Evolutionary conservation across 2,888 invertebrate species (phyloP).

Genomic region (Geotrupes spiniger): DNA sequence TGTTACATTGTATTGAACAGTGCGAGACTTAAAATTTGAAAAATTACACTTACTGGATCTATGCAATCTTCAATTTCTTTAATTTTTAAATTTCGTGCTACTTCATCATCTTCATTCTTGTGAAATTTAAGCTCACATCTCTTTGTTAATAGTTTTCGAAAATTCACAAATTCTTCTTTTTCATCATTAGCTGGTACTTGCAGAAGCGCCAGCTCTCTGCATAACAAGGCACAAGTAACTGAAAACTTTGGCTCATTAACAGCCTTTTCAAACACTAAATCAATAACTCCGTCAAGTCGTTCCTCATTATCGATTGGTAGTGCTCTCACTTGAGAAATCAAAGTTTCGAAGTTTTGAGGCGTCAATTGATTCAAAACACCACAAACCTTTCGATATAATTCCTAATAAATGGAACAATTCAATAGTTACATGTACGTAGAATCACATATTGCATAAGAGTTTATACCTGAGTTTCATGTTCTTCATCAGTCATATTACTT

Average conservation of each 20-base stretch:
- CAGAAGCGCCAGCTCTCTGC: conserved; percentile 61
- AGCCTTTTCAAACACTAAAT: conserved; percentile 91
- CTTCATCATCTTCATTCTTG: conserved; percentile 73
- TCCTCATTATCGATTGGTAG: conserved; percentile 77
- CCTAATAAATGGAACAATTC: conserved; percentile 52
- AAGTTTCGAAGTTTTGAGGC: conserved; percentile 86
- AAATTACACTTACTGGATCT: conserved; percentile 52
- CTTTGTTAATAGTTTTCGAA: conserved; percentile 74
- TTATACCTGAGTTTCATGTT: conserved; percentile 50
- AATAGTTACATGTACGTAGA: too few species aligned
- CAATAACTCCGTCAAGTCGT: conserved; percentile 78
- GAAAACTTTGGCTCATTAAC: conserved; percentile 94
- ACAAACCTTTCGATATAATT: conserved; percentile 76
- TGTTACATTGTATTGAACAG: too few species aligned
- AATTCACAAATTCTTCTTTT: conserved; percentile 54
- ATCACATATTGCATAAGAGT: background rate
- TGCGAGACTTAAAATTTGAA: too few species aligned
- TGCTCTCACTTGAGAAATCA: conserved; percentile 73
- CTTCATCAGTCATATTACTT: conserved; percentile 47
- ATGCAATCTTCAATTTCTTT: conserved; percentile 57
- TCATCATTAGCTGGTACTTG: conserved; percentile 24
- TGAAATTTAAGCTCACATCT: conserved; percentile 91
- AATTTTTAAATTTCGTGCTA: conserved; percentile 50
- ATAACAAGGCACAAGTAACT: conserved; percentile 86
- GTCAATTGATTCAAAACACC: conserved; percentile 92